Percentiles rank a stretch among this genome's conserved stretches.
Conservation (phyloP, 2,797 vertebrate species). For the Alca torda region DNA sequence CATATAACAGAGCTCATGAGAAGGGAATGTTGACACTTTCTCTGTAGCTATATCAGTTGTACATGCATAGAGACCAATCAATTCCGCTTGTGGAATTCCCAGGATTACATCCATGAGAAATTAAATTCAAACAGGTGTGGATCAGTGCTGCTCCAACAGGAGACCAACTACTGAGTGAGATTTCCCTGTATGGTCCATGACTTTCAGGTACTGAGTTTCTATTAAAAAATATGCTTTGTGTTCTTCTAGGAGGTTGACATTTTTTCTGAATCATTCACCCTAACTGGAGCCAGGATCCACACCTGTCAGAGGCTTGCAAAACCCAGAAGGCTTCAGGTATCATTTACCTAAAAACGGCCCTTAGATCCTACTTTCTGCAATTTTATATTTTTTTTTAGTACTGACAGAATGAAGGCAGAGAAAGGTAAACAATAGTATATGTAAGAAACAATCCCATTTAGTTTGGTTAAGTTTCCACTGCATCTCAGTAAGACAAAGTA, state of each 20-base stretch:
- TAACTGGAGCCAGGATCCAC: conserved; percentile 31
- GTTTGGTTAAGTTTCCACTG: background rate
- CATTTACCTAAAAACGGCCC: background rate
- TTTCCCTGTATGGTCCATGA: background rate
- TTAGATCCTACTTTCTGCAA: background rate
- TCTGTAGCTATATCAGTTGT: background rate
- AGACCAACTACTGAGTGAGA: background rate
- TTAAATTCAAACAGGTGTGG: background rate
- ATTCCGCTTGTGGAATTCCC: background rate
- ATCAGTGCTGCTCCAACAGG: background rate
- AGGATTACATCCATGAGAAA: background rate
- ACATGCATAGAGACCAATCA: background rate
- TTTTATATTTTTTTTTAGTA: background rate
- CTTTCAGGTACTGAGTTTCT: background rate
- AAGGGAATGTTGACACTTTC: background rate
- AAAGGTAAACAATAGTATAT: background rate
- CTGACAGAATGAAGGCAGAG: background rate
- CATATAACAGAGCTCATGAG: background rate
- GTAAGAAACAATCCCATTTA: background rate
- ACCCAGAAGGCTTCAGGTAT: conserved; percentile 4
- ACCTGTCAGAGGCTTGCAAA: background rate
- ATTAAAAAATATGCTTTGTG: background rate
- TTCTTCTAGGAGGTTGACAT: background rate
- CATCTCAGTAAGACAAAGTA: background rate
- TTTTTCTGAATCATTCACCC: background rate